phyloP scores from a whole-genome alignment of 2,888 invertebrate genomes.

The Aphrophora alni region DNA sequence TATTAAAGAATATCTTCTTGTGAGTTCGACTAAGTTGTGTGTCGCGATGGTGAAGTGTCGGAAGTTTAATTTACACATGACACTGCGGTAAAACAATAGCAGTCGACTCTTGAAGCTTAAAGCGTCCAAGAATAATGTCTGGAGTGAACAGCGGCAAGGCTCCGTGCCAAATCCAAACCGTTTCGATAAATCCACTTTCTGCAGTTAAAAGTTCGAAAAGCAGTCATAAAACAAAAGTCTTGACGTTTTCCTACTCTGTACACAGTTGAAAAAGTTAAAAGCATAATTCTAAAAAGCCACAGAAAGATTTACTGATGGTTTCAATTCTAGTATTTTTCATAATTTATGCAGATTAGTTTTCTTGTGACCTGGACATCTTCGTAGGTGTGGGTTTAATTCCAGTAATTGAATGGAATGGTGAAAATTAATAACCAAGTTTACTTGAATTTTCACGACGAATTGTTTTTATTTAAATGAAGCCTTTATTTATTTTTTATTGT shows the following conservation, averaged over 20 bases:
- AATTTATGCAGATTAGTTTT: background rate
- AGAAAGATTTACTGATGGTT: background rate
- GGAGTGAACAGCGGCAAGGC: background rate
- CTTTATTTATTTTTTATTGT: too few relatives aligned
- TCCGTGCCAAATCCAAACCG: background rate
- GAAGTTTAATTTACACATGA: background rate
- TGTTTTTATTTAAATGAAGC: too few relatives aligned
- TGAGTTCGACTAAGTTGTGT: background rate
- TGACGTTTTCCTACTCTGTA: background rate
- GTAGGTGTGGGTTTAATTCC: too few relatives aligned
- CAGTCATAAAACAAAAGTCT: background rate
- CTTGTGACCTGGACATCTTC: too few relatives aligned
- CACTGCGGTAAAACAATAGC: slow-evolving; percentile 7
- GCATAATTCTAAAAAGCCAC: too few relatives aligned
- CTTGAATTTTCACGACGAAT: too few relatives aligned
- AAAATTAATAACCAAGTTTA: too few relatives aligned
- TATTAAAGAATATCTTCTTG: background rate
- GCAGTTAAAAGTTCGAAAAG: background rate
- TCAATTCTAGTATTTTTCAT: background rate
- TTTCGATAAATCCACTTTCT: slow-evolving; percentile 1
- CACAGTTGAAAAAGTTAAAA: background rate
- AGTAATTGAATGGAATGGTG: too few relatives aligned
- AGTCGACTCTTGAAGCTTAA: too few relatives aligned
- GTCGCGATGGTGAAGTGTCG: background rate
- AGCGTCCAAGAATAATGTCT: background rate